Conservation (phyloP, 2,888 invertebrate species). For the Mellilla xanthometata region DNA sequence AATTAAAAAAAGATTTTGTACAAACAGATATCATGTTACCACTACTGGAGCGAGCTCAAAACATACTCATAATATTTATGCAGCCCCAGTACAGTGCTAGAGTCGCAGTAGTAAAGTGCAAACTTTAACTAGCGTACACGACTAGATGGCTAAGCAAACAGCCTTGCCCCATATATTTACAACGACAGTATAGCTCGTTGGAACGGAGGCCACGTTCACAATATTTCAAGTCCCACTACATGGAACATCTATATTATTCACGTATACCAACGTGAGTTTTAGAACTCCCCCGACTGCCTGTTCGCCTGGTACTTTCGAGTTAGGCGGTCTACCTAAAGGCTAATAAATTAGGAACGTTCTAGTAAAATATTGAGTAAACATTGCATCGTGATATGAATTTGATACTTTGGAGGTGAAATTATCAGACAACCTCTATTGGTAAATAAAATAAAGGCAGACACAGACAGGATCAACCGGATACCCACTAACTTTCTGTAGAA, state of each 20-base stretch:
- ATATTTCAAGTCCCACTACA: conserved; percentile 43
- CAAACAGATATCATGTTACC: neutral
- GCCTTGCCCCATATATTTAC: conserved; percentile 36
- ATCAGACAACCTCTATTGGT: too few species aligned
- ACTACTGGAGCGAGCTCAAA: neutral
- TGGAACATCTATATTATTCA: conserved; percentile 28
- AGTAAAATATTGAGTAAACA: conserved; percentile 34
- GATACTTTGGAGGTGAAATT: too few species aligned
- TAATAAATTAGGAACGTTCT: conserved; percentile 39
- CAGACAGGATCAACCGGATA: too few species aligned
- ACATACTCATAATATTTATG: neutral
- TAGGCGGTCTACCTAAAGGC: conserved; percentile 21
- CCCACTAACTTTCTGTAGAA: too few species aligned
- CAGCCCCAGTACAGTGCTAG: conserved; percentile 4
- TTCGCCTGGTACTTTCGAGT: conserved; percentile 35
- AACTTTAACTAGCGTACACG: conserved; percentile 18
- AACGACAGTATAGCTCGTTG: conserved; percentile 3
- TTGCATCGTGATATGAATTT: neutral
- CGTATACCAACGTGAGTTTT: conserved; percentile 28
- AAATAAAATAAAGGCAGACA: too few species aligned
- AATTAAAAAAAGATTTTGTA: too few species aligned
- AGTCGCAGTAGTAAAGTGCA: conserved; percentile 4
- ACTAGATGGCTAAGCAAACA: conserved; percentile 29
- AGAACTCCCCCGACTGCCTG: conserved; percentile 34
- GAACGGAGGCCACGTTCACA: conserved; percentile 40